Conservation (phyloP, 1,140 invertebrate genomes). For the Rhagoletis pomonella region DNA sequence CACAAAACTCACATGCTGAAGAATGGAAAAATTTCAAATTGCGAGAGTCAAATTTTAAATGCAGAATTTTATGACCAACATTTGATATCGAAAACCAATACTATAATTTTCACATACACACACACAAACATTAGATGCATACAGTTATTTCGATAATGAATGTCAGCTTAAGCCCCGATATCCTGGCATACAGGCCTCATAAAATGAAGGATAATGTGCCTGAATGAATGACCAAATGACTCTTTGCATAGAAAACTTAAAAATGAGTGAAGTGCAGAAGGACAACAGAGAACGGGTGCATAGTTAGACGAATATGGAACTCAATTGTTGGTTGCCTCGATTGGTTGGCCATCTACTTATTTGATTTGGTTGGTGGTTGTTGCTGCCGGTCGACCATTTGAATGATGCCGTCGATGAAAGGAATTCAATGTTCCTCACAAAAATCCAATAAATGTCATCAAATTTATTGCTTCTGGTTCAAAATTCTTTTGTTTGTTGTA, state of each 20-base stretch:
- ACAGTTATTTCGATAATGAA: neutral
- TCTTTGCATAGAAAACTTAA: neutral
- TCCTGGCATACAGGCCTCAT: conserved; percentile 19
- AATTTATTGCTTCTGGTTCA: conserved; percentile 68
- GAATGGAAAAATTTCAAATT: neutral
- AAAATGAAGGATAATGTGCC: conserved; percentile 50
- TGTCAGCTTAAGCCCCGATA: conserved; percentile 14
- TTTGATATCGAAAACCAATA: conserved; percentile 26
- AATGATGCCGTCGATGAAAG: conserved; percentile 13
- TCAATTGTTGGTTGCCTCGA: conserved; percentile 11
- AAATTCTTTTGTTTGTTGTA: conserved; percentile 53
- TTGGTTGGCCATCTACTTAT: neutral
- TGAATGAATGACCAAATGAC: conserved; percentile 2
- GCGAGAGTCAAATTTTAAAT: conserved; percentile 27
- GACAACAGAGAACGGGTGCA: neutral
- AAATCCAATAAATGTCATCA: conserved; percentile 73
- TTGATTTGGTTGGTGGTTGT: neutral
- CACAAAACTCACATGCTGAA: neutral
- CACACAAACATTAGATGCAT: neutral
- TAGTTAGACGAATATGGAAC: neutral
- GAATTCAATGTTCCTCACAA: conserved; percentile 56
- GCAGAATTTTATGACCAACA: conserved; percentile 18
- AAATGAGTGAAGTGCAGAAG: conserved; percentile 11
- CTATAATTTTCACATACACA: neutral
- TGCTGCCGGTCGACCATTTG: neutral